These are phyloP conservation scores for Mesochorus sp. DNA, from an alignment of 2,888 invertebrate genomes.

Conservation along the genomic window DNA sequence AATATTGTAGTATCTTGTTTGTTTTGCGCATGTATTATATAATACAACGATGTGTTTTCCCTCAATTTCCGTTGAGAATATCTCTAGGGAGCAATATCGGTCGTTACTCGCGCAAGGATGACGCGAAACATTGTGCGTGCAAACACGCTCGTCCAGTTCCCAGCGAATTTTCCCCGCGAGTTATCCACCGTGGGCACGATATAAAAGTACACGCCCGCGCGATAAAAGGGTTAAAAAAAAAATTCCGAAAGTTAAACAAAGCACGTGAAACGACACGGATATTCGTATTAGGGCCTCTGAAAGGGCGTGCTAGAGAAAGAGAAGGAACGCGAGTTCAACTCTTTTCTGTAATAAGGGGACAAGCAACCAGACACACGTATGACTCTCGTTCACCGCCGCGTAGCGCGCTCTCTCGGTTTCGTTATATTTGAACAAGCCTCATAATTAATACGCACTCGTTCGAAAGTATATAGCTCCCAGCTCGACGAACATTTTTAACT, in stretches of 20 bases:
- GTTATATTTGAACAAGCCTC: slow-evolving; percentile 80
- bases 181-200: slow-evolving; percentile 13
- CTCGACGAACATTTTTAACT: slow-evolving; percentile 56
- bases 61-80: slow-evolving; percentile 56
- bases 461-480: slow-evolving; percentile 60
- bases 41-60: slow-evolving; percentile 37
- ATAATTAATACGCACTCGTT: slow-evolving; percentile 81
- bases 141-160: neutral
- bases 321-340: slow-evolving; percentile 19
- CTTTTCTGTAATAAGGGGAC: slow-evolving; percentile 65
- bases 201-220: slow-evolving; percentile 53
- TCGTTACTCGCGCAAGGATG: slow-evolving; percentile 52
- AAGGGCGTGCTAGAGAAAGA: slow-evolving; percentile 5
- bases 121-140: slow-evolving; percentile 3
- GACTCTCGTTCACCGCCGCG: slow-evolving; percentile 54
- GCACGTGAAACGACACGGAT: slow-evolving; percentile 71
- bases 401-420: slow-evolving; percentile 61
- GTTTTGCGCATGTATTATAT: neutral
- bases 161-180: too few relatives aligned
- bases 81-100: slow-evolving; percentile 79
- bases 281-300: slow-evolving; percentile 61
- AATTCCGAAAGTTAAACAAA: slow-evolving; percentile 81
- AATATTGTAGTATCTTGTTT: slow-evolving; percentile 2
- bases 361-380: slow-evolving; percentile 15
- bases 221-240: slow-evolving; percentile 69